phyloP scores from a whole-genome alignment of 2,113 vertebrate genomes.

The Cyphomyrus discorhynchus region DNA sequence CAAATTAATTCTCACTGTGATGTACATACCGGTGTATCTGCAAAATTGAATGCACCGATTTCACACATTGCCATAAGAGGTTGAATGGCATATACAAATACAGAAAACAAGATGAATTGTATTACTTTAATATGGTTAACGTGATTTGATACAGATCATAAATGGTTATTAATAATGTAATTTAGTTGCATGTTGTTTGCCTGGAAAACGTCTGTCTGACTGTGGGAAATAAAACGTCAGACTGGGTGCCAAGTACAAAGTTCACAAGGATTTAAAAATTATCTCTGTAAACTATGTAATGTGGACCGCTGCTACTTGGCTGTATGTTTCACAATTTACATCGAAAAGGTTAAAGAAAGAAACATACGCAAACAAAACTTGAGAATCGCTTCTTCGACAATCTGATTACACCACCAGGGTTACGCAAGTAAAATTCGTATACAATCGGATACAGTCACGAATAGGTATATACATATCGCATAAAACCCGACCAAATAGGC shows the following conservation, averaged over 20 bases:
- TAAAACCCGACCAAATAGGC: background rate
- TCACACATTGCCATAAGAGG: background rate
- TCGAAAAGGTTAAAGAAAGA: background rate
- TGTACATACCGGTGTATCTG: background rate
- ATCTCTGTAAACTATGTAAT: background rate
- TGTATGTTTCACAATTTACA: background rate
- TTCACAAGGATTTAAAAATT: background rate
- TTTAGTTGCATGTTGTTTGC: background rate
- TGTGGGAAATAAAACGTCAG: background rate
- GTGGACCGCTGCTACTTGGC: background rate
- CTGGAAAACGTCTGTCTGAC: background rate
- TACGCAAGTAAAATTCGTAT: background rate
- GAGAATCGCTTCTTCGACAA: background rate
- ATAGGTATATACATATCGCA: background rate
- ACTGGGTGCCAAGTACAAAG: background rate
- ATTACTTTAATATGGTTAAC: background rate
- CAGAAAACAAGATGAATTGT: background rate
- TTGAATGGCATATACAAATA: background rate
- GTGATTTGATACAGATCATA: background rate
- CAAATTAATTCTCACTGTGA: background rate
- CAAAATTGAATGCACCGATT: background rate
- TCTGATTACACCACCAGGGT: background rate
- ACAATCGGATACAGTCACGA: background rate
- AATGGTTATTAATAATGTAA: background rate
- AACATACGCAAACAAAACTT: background rate